These are phyloP conservation scores for Parazoanthus darwini DNA, from an alignment of 92 coral and sea anemone species.

Conservation along the genomic window DNA sequence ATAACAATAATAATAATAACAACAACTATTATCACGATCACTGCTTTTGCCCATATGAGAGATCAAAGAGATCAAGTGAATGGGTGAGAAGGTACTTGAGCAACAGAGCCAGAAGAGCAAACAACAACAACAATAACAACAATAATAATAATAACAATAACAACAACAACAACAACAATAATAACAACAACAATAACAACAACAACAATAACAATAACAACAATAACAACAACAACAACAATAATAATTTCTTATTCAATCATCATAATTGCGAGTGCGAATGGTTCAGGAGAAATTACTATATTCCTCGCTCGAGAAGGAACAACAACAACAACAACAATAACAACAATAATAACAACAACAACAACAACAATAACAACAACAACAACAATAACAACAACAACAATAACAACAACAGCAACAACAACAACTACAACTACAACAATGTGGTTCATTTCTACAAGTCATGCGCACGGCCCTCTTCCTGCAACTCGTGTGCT, in stretches of 20 bases:
- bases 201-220: conserved; percentile 32
- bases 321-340: conserved; percentile 36
- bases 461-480: conserved; percentile 24
- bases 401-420: neutral
- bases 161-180: conserved; percentile 30
- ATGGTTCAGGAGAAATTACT: conserved; percentile 17
- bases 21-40: neutral
- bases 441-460: conserved; percentile 21
- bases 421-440: neutral
- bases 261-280: conserved; percentile 20
- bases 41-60: conserved; percentile 21
- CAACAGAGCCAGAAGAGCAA: conserved; percentile 15
- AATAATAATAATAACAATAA: conserved; percentile 23
- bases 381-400: conserved; percentile 31
- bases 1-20: conserved; percentile 12
- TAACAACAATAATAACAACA: conserved; percentile 32
- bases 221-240: conserved; percentile 32
- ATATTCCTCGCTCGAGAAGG: neutral
- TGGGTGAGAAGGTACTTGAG: conserved; percentile 3
- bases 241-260: neutral
- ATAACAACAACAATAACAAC: conserved; percentile 32
- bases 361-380: conserved; percentile 26
- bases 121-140: conserved; percentile 37
- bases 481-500: conserved; percentile 37
- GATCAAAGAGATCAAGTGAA: conserved; percentile 30